These are phyloP conservation scores for Asarcornis scutulata DNA, from an alignment of 2,113 vertebrate genomes.

Conservation along the genomic window DNA sequence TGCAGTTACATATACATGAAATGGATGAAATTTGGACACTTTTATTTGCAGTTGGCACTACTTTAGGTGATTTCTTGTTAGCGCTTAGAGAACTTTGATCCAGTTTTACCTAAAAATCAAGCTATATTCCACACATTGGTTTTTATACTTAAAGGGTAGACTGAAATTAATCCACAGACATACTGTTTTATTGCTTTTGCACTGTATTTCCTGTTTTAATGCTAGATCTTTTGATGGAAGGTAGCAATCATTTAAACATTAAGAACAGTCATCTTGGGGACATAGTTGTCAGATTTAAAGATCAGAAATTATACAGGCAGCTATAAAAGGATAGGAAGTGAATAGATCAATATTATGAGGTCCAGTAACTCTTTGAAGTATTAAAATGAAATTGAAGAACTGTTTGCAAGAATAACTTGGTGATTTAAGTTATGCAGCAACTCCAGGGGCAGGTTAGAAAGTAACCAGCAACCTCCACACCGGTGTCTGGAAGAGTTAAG, in stretches of 20 bases:
- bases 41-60: not conserved
- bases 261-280: constrained; percentile 58
- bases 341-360: constrained; percentile 65
- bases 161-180: not conserved
- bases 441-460: not conserved
- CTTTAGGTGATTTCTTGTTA: constrained; percentile 22
- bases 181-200: not conserved
- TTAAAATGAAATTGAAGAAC: constrained; percentile 40
- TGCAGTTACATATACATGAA: not conserved
- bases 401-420: constrained; percentile 41
- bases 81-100: constrained; percentile 4
- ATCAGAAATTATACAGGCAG: constrained; percentile 58
- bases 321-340: constrained; percentile 57
- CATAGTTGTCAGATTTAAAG: constrained; percentile 66
- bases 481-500: not conserved
- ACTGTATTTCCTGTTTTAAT: constrained; percentile 35
- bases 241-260: constrained; percentile 53
- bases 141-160: not conserved
- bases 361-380: constrained; percentile 43
- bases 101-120: not conserved
- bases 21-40: not conserved
- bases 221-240: constrained; percentile 46
- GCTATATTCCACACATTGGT: not conserved
- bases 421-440: constrained; percentile 16
- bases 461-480: not conserved